These are phyloP conservation scores for Monodelphis domestica DNA, from an alignment of 2,797 vertebrate genomes.

Conservation along the genomic window DNA sequence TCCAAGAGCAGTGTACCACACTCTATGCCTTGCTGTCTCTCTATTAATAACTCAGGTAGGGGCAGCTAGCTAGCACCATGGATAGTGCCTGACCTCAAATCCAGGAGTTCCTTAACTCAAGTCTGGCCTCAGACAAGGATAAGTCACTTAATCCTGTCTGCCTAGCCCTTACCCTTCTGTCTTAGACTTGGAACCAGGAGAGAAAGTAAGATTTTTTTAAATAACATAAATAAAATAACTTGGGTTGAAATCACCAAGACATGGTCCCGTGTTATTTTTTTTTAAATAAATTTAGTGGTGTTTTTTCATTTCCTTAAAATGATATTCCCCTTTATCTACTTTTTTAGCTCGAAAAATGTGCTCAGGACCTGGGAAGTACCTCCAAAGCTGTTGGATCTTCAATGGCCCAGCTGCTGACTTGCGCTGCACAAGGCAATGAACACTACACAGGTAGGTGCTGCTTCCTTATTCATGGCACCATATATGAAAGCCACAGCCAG, in stretches of 20 bases:
- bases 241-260: not conserved
- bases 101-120: not conserved
- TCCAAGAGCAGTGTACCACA: not conserved
- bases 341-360: constrained; percentile 95
- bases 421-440: constrained; percentile 98
- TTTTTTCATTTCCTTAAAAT: constrained; percentile 36
- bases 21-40: not conserved
- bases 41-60: too few relatives aligned
- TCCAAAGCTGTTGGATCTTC: constrained; percentile 98
- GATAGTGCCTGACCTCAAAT: not conserved
- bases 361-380: constrained; percentile 97
- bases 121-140: too few relatives aligned
- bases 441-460: constrained; percentile 94
- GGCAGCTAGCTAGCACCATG: too few relatives aligned
- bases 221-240: too few relatives aligned
- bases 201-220: too few relatives aligned
- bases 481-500: not conserved
- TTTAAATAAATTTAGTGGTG: not conserved
- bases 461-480: rapidly evolving
- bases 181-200: too few relatives aligned
- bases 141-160: too few relatives aligned
- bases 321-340: constrained; percentile 50
- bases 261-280: not conserved
- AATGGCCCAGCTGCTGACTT: constrained; percentile 98
- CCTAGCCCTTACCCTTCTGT: too few relatives aligned